A percentile compares a stretch with the other conserved stretches of the same genome.
Conservation (phyloP, 2,113 vertebrate genomes). For the Platanista minor region DNA sequence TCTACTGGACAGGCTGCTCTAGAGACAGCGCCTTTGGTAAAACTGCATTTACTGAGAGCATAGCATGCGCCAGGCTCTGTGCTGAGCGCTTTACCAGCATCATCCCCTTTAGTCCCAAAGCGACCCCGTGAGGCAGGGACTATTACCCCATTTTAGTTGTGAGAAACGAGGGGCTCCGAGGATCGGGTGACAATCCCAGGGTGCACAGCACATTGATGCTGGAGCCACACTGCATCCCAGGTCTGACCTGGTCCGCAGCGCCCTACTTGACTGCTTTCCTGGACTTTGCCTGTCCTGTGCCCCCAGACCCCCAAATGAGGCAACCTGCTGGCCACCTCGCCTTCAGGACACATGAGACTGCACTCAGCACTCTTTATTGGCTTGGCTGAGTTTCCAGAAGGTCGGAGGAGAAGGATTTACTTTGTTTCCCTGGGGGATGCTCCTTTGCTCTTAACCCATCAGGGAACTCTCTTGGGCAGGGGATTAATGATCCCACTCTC, state of each 20-base stretch:
- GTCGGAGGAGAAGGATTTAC: too few species aligned
- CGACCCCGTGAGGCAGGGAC: accelerated
- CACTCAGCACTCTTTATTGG: constrained; percentile 42
- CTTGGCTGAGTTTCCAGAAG: not conserved
- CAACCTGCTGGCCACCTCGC: not conserved
- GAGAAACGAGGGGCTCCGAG: not conserved
- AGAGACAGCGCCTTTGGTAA: not conserved
- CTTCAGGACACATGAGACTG: not conserved
- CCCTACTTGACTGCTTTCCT: accelerated
- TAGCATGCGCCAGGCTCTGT: accelerated
- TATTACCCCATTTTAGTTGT: accelerated
- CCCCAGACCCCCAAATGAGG: not conserved
- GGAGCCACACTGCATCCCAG: accelerated
- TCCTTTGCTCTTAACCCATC: not conserved
- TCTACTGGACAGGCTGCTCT: not conserved
- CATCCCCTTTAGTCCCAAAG: accelerated
- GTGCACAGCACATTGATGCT: accelerated
- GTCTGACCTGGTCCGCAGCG: accelerated
- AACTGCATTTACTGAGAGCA: accelerated
- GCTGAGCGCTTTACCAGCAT: accelerated
- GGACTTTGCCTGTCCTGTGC: not conserved
- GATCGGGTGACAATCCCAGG: accelerated
- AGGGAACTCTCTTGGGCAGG: constrained; percentile 68
- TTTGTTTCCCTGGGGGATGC: not conserved
- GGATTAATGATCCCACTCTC: constrained; percentile 87